Evolutionary conservation across 2,888 invertebrate genomes (phyloP).

Genomic region (Mythimna lalbum): DNA sequence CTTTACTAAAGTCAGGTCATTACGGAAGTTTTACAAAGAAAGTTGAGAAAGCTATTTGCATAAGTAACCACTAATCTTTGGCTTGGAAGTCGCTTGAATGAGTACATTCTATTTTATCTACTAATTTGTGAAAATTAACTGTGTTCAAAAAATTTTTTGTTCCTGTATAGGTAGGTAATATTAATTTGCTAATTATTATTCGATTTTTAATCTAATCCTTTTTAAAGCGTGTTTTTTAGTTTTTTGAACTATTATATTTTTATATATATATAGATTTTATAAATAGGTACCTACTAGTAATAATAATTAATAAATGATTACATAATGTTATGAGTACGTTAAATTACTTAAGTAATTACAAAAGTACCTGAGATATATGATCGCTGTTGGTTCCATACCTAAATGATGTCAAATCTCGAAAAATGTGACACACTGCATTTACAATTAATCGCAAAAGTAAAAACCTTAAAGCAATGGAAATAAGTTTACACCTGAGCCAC

Average conservation of each 20-base stretch:
- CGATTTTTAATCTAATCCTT: conserved; percentile 1
- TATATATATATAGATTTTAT: too few relatives aligned
- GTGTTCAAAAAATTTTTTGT: conserved; percentile 3
- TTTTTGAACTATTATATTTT: too few relatives aligned
- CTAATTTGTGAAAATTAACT: conserved; percentile 19
- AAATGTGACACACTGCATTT: conserved; percentile 6
- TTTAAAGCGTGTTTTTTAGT: too few relatives aligned
- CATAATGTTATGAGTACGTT: background rate
- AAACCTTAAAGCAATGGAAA: conserved; percentile 24
- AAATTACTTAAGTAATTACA: background rate
- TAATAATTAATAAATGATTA: too few relatives aligned
- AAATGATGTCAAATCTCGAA: background rate
- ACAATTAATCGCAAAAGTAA: conserved; percentile 14
- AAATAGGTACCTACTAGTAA: too few relatives aligned
- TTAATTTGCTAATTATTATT: conserved; percentile 31
- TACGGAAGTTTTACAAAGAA: conserved; percentile 27
- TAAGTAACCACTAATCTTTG: conserved; percentile 40
- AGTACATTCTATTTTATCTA: too few relatives aligned
- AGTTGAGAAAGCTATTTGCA: conserved; percentile 21
- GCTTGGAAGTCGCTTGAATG: conserved; percentile 24
- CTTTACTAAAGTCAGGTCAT: conserved; percentile 23
- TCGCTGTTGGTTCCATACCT: background rate
- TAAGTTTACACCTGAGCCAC: conserved; percentile 2
- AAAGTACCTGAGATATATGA: background rate
- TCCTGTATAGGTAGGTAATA: conserved; percentile 4